These are phyloP conservation scores for Chionomys nivalis DNA, from an alignment of 2,113 vertebrate species.

Conservation along the genomic window DNA sequence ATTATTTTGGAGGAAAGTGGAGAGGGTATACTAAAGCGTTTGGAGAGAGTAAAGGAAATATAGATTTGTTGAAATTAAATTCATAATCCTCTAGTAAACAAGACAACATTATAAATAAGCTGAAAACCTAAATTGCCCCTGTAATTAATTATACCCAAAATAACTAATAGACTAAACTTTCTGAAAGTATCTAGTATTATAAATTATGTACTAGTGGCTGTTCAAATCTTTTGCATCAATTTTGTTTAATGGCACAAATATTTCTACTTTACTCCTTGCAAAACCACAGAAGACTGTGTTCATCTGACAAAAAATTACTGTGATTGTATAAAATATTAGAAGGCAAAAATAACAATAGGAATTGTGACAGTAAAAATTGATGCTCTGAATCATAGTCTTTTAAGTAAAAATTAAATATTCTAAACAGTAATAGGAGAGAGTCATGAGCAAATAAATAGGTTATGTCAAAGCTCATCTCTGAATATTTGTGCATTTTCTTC, in stretches of 20 bases:
- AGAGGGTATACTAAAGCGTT: not conserved
- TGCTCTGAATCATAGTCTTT: slow-evolving; percentile 5
- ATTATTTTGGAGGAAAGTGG: not conserved
- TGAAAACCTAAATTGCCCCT: not conserved
- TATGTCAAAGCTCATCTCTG: not conserved
- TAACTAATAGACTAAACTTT: slow-evolving; percentile 17
- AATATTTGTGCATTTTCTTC: not conserved
- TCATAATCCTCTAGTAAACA: not conserved
- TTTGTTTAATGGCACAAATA: not conserved
- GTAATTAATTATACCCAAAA: not conserved
- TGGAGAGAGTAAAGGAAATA: not conserved
- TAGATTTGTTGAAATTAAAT: not conserved
- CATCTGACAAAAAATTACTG: not conserved
- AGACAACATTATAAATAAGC: not conserved
- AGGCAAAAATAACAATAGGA: not conserved
- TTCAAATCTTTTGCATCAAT: not conserved
- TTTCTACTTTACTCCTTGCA: not conserved
- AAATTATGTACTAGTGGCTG: not conserved
- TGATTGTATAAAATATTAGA: not conserved
- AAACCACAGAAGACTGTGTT: not conserved
- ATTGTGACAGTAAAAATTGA: not conserved
- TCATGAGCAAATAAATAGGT: not conserved
- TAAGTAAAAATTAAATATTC: not conserved
- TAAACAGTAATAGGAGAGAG: not conserved
- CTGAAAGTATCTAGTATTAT: not conserved